Conservation (phyloP, 2,888 invertebrate species). For the Atethmia centrago region DNA sequence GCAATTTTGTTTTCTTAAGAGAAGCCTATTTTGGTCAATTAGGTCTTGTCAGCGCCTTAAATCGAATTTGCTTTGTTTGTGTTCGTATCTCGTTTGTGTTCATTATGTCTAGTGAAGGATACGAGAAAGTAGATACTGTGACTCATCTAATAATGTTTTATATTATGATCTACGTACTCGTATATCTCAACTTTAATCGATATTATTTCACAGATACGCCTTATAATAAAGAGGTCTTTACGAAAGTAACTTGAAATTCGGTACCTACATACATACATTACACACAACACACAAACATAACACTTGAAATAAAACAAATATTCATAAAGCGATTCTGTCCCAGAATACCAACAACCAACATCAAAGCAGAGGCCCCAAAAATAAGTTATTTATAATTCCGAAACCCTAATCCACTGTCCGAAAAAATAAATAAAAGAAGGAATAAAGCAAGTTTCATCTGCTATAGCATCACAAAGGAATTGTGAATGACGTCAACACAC, state of each 20-base stretch:
- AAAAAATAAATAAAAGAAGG: conserved; percentile 44
- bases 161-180: background rate
- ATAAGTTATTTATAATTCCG: conserved; percentile 24
- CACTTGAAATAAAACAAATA: background rate
- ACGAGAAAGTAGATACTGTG: background rate
- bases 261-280: background rate
- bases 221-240: background rate
- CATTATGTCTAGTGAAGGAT: background rate
- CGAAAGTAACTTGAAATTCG: background rate
- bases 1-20: too few species aligned
- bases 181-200: background rate
- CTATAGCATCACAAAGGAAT: conserved; percentile 68
- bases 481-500: conserved; percentile 69
- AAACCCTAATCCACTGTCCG: conserved; percentile 31
- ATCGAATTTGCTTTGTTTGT: background rate
- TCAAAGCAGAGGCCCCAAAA: conserved; percentile 15
- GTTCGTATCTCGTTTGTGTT: background rate
- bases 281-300: too few species aligned
- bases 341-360: conserved; percentile 3
- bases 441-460: conserved; percentile 48
- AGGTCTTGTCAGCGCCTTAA: too few species aligned
- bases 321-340: background rate
- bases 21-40: too few species aligned
- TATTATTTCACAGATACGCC: background rate
- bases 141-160: background rate